Base-by-base conservation (phyloP, 2,797 vertebrate genomes). In the Pseudomugil gertrudae region DNA sequence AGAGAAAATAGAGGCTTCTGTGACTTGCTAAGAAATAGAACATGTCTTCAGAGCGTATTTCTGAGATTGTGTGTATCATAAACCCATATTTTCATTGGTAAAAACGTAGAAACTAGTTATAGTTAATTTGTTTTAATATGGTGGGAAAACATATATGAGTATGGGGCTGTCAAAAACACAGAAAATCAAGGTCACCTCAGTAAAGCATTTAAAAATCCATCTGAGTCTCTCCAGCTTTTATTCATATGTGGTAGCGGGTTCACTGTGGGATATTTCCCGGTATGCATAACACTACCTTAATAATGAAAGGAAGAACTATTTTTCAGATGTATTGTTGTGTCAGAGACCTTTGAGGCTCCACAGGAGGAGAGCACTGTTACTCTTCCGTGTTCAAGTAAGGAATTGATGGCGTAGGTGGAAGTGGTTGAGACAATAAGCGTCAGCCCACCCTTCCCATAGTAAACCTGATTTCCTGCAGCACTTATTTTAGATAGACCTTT, bases 301-400 rank as follows among this genome's bases (percentile, higher is more conserved):
- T 89, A 91, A 90, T 89, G 69, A 87, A 81, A 91, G 91, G 91
- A 92, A 92, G 84, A 84, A 85, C 76, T 89, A 77, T 88, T 88
- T 90, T 91, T 89, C 66, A 66, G 70, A 58, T 60, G 80, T 79
- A 91, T 91, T 91, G 89, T 92, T 92, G 80, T 58, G 66, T 82
- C 35, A 24, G 35, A 84, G 87, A 89, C 89, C 90, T 89, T 84
- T 86, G 86, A 89, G 88, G 88, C 85, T 84, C 84, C 82, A 87
- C 80, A 83, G 85, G 85, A 86, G 90, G 85, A 89, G 78, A 84
- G 66, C 24, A 21, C 63, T 72, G 73, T 75, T 80, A 70, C 78
- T 79, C 65, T 76, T 72, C 77, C 71, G 72, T 35, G 52, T 84
- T 83, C 69, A 84, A 80, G 85, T 81, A 74, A 89, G 87, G 77